Evolutionary conservation across 1,140 invertebrate species (phyloP).

Genomic region (Rhagoletis pomonella): DNA sequence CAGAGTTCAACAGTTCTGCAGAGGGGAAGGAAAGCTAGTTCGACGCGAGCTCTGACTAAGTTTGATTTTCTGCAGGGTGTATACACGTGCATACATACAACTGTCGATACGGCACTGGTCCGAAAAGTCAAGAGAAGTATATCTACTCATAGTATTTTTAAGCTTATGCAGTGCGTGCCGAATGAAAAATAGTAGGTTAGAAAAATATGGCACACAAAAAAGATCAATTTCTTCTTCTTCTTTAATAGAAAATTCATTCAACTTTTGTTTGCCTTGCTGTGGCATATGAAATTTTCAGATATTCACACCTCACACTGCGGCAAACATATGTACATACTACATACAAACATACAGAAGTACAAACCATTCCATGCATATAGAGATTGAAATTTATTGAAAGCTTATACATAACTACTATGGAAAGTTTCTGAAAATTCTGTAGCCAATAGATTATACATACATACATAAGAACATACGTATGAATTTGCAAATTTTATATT

Average conservation of each 20-base stretch:
- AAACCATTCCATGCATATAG: neutral
- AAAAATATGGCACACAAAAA: neutral
- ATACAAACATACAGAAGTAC: neutral
- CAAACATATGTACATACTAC: neutral
- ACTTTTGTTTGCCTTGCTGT: constrained; percentile 1
- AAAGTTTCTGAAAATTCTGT: neutral
- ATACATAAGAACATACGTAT: neutral
- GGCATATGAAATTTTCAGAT: constrained; percentile 15
- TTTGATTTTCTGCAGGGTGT: no score
- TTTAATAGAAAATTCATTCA: neutral
- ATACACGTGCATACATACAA: no score
- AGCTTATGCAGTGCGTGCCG: no score
- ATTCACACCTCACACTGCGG: neutral
- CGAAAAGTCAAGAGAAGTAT: no score
- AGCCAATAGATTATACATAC: neutral
- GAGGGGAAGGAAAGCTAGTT: no score
- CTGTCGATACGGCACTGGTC: no score
- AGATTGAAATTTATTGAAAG: neutral
- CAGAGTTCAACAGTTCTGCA: no score
- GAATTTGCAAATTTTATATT: neutral
- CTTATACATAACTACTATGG: neutral
- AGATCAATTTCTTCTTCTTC: neutral
- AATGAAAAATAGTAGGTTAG: neutral
- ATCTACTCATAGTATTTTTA: no score
- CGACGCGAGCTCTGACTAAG: no score